phyloP scores from a whole-genome alignment of 2,797 vertebrate genomes.

The Nyctibius grandis region DNA sequence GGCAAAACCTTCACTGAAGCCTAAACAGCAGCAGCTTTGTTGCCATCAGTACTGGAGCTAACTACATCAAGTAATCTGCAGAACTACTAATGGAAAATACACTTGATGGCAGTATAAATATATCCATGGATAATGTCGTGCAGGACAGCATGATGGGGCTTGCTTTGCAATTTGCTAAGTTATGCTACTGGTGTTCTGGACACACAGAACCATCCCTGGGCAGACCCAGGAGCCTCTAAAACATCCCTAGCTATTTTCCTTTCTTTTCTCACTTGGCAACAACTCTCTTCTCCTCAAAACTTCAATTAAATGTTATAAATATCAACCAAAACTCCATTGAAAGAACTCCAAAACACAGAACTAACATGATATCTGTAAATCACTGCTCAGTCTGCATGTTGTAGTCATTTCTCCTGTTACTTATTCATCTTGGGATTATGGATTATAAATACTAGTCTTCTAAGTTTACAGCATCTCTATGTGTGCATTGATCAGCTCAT shows the following conservation, averaged over 20 bases:
- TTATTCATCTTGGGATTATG: not conserved
- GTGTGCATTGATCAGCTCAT: not conserved
- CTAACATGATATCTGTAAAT: not conserved
- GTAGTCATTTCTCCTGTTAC: not conserved
- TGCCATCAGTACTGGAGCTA: not conserved
- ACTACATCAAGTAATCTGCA: not conserved
- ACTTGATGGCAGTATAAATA: not conserved
- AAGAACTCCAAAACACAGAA: not conserved
- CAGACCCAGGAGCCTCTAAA: not conserved
- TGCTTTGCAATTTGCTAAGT: not conserved
- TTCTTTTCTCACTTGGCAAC: not conserved
- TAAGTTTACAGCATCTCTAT: not conserved
- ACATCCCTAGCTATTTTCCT: not conserved
- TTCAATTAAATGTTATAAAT: not conserved
- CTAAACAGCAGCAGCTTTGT: not conserved
- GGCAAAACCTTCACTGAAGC: not conserved
- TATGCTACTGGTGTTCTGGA: not conserved
- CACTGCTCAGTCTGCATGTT: accelerated
- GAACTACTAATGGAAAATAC: not conserved
- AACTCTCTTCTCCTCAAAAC: not conserved
- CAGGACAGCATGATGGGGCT: not conserved
- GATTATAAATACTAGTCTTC: not conserved
- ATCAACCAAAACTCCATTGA: not conserved
- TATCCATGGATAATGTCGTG: not conserved
- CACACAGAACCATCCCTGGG: accelerated